Evolutionary conservation across 2,888 invertebrate species (phyloP).

Genomic region (Leptopilina drosophilae): DNA sequence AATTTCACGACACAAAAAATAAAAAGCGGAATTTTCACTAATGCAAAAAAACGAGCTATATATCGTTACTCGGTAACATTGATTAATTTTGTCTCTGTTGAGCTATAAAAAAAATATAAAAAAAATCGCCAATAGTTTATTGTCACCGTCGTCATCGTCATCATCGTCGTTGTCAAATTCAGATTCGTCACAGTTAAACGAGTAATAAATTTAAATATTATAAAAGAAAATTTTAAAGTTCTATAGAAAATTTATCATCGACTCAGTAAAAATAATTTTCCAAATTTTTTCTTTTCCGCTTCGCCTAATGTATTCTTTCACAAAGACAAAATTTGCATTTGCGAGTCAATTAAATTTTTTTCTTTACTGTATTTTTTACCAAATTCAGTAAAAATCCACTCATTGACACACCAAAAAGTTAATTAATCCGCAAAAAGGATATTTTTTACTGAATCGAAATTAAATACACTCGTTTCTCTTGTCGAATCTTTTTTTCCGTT

Average conservation of each 20-base stretch:
- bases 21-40: conserved; percentile 17
- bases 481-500: conserved; percentile 30
- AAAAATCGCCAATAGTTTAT: conserved; percentile 6
- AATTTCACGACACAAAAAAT: conserved; percentile 17
- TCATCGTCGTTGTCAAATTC: conserved; percentile 20
- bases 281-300: background rate
- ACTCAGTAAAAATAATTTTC: background rate
- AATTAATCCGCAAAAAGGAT: background rate
- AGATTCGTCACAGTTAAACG: conserved; percentile 19
- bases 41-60: conserved; percentile 16
- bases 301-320: background rate
- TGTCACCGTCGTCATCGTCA: conserved; percentile 17
- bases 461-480: conserved; percentile 9
- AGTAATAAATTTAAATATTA: background rate
- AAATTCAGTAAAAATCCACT: too few relatives aligned
- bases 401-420: background rate
- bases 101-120: background rate
- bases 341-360: too few relatives aligned
- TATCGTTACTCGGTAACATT: conserved; percentile 29
- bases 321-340: background rate
- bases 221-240: background rate
- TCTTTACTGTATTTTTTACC: too few relatives aligned
- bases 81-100: conserved; percentile 32
- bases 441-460: conserved; percentile 22
- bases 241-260: background rate